Base-by-base conservation (phyloP, 2,888 invertebrate species). In the Salpingus planirostris region DNA sequence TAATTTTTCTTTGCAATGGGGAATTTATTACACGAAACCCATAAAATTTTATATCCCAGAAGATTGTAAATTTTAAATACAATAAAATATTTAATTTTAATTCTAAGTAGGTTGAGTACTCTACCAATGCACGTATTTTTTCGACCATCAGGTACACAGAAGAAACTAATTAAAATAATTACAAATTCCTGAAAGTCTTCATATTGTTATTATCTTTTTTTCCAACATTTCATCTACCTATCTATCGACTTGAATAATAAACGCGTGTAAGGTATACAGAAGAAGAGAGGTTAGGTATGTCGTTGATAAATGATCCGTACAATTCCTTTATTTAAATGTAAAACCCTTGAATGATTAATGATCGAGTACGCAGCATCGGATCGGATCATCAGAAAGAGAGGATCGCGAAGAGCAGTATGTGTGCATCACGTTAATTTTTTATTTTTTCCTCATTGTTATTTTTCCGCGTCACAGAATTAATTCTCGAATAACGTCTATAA, bases 41-140 rank as follows among this genome's bases (percentile, higher is more conserved):
- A 56, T 60, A 57, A 59, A 60, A 51, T 52, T 56, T 59, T 58
- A 57, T 55, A 59, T 47, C 52, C 47, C 47, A 38, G 50, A 49
- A 44, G 55, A 54, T 49, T 52, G 55, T 58, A 58, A 57, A 59
- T 58, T 58, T 57, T 42, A 52, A 54, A 47, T 47, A 52, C 53
- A 55, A 55, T 59, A 58, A 57, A 57, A 55, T 52, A 52, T n/a
- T n/a, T 50, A 50, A 50, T 52, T 52, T 50, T 48, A 47, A 50
- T 51, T 51, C 38, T 42, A 49, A 49, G 48, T 49, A 49, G 48
- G 45, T 40, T 45, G 46, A 21, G 31, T 46, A n/a, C n/a, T n/a
- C n/a, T n/a, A n/a, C n/a, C n/a, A n/a, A n/a, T n/a, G n/a, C n/a
- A n/a, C n/a, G n/a, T n/a, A n/a, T n/a, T n/a, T n/a, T n/a, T n/a